Conservation (phyloP, 2,888 invertebrate species). For the Blastobasis adustella region DNA sequence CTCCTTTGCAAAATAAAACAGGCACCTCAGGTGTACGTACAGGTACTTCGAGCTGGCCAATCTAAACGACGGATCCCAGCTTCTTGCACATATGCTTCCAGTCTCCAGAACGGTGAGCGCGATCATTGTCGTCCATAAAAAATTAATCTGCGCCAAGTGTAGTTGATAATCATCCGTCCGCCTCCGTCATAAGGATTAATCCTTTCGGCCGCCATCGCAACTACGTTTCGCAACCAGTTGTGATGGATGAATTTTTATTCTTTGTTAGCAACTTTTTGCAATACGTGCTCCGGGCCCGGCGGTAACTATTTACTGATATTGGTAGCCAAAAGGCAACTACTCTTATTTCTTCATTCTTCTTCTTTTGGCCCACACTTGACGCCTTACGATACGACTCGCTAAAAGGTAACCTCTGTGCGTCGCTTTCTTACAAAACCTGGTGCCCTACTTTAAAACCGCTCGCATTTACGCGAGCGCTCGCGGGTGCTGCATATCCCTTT, state of each 20-base stretch:
- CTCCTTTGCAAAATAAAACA: not conserved
- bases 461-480: too few species aligned
- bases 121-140: constrained; percentile 1
- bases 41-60: not conserved
- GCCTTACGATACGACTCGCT: constrained; percentile 4
- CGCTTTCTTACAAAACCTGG: constrained; percentile 8
- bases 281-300: not conserved
- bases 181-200: not conserved
- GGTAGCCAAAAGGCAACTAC: too few species aligned
- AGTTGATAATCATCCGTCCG: too few species aligned
- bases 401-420: constrained; percentile 7
- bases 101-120: not conserved
- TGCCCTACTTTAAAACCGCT: too few species aligned
- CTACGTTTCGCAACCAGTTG: too few species aligned
- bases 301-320: too few species aligned
- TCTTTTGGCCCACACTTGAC: constrained; percentile 1
- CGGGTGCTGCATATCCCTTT: too few species aligned
- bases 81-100: not conserved
- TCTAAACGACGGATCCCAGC: not conserved
- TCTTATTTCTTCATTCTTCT: not conserved
- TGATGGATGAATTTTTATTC: not conserved
- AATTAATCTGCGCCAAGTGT: not conserved
- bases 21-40: not conserved
- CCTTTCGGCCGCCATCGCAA: not conserved
- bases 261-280: not conserved